Evolutionary conservation across 2,113 vertebrate species (phyloP).

Genomic region (Danio rerio): DNA sequence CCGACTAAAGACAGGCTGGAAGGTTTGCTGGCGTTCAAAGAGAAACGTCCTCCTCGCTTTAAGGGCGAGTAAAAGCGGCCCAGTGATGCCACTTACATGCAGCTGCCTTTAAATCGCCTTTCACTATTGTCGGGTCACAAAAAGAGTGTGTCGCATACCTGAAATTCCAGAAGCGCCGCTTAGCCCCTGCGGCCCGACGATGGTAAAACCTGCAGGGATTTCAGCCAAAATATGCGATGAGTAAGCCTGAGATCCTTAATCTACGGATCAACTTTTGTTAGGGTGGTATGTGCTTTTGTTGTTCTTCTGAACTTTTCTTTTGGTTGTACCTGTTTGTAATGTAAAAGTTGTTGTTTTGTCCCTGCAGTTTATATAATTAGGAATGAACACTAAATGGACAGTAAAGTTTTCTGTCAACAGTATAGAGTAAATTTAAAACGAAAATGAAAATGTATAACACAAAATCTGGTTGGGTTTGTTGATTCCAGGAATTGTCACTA

Average conservation of each 20-base stretch:
- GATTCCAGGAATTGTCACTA: neutral
- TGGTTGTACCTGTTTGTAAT: neutral
- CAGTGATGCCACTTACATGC: neutral
- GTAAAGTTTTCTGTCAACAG: too few species aligned
- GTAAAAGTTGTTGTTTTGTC: slow-evolving; percentile 13
- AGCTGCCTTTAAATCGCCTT: slow-evolving; percentile 54
- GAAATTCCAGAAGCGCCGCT: slow-evolving; percentile 1
- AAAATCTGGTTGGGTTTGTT: neutral
- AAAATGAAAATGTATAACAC: neutral
- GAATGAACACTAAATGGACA: neutral
- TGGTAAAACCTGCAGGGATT: slow-evolving; percentile 30
- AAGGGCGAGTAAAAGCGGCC: slow-evolving; percentile 85
- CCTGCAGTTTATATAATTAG: slow-evolving; percentile 1
- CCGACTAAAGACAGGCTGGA: slow-evolving; percentile 96
- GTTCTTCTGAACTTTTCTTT: neutral
- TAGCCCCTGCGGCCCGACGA: neutral
- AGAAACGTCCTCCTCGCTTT: slow-evolving; percentile 89
- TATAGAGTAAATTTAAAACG: too few species aligned
- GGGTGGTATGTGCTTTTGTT: slow-evolving; percentile 22
- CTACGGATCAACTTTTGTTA: slow-evolving; percentile 21
- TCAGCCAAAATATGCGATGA: slow-evolving; percentile 1
- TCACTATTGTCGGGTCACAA: slow-evolving; percentile 55
- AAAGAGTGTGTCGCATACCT: slow-evolving; percentile 36
- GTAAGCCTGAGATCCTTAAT: slow-evolving; percentile 13
- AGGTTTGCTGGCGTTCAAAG: slow-evolving; percentile 95